A percentile compares a stretch with the other conserved stretches of the same genome.
Evolutionary conservation across 2,888 invertebrate species (phyloP).

Genomic region (Xestia xanthographa): DNA sequence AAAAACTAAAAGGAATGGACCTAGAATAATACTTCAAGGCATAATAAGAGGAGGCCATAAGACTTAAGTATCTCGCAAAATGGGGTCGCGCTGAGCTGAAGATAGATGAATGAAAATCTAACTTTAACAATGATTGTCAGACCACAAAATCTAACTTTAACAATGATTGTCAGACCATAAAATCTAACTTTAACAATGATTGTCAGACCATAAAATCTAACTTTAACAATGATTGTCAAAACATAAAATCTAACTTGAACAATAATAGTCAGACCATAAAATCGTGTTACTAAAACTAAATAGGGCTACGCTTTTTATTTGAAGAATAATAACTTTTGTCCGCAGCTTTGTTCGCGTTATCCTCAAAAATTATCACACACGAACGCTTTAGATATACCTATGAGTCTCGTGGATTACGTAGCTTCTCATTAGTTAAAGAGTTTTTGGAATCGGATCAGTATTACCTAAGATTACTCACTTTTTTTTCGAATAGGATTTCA

Average conservation of each 20-base stretch:
- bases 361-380: not conserved
- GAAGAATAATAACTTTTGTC: not conserved
- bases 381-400: not conserved
- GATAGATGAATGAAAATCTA: not conserved
- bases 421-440: not conserved
- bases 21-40: not conserved
- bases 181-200: not conserved
- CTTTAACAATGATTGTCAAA: not conserved
- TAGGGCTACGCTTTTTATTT: not conserved
- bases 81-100: not conserved
- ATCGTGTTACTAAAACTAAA: not conserved
- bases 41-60: not conserved
- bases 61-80: not conserved
- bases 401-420: not conserved
- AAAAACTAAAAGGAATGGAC: not conserved
- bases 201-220: not conserved
- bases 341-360: not conserved
- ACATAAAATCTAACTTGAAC: not conserved
- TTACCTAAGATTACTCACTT: too few species aligned
- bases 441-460: not conserved
- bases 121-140: not conserved
- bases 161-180: not conserved
- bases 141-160: slow-evolving; percentile 2
- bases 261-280: not conserved
- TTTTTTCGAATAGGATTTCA: too few species aligned